Base-by-base conservation (phyloP, 2,888 invertebrate species). In the Biston betularia region DNA sequence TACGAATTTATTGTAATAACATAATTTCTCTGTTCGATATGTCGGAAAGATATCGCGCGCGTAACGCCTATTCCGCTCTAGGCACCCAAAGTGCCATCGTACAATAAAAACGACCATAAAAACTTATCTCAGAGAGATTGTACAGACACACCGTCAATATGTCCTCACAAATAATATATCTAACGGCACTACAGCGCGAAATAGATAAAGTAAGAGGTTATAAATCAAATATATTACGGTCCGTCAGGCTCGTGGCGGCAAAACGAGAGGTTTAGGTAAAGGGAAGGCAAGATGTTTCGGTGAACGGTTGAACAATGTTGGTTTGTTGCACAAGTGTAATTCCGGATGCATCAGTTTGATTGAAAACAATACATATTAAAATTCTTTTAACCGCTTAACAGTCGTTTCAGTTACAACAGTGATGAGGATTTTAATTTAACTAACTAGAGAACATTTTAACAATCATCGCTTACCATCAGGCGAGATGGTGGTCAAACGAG, bases 91-190 rank as follows among this genome's bases (percentile, higher is more conserved):
- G 62, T 54, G 63, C 63, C 58, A 35, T 55, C 52, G 56, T 54
- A 54, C 63, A 68, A 68, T 68, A 68, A 68, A 68, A 67, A 50
- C 50, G 50, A 50, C 59, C 55, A 63, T 68, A 68, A 68, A 63
- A 68, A 68, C 63, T 59, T 68, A 68, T 68, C 63, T 68, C 59
- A 35, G 59, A 50, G 55, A 63, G 67, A 67, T 67, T 66, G 62
- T 58, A 66, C 58, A 66, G 63, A 58, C 66, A 53, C 53, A 67
- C 59, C 59, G 67, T 63, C 63, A 68, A 68, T 68, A 63, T 68
- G 67, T 68, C 59, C 54, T 59, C 55, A 52, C 54, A 63, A 68
- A 68, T 63, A 68, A 63, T 63, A 68, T 59, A 63, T 63, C 45
- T 63, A 59, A 67, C 63, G 59, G 48, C 44, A 45, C 57, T 66